Evolutionary conservation across 2,888 invertebrate genomes (phyloP), one percentile per base, ranked within the genome.

Genomic region (Melieria crassipennis): DNA sequence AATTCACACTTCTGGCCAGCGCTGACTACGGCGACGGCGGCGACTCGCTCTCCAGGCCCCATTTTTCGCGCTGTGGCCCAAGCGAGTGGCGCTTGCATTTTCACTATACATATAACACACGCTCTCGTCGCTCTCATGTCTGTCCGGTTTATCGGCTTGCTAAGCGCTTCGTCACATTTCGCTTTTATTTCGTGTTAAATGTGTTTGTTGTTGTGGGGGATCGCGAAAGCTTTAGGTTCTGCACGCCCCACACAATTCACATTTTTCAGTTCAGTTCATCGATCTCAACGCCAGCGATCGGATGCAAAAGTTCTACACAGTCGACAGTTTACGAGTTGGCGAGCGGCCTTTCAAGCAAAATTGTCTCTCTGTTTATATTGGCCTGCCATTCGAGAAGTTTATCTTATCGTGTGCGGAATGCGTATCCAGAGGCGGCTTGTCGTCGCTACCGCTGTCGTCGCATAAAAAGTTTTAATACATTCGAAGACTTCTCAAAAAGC

Each of bases 271-370:
- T 84, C 80, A 85, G 85, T 85, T 85, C 85, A 85, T 84, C 84
- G 85, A 85, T 85, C 85, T 85, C 81, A 80, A 79, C 78, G 81
- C 80, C 79, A 80, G 82, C 81, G 84, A 81, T 83, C 83, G 82
- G 80, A 80, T 79, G 78, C 76, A 75, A 70, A 73, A 68, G 43
- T 52, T 60, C 43, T n/a, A 60, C 45, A 48, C 50, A 5, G 43
- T 45, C 45, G 45, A 42, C 42, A 60, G 13, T 43, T 60, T 6
- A 10, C 3, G 45, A 60, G 10, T 30, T 60, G 45, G 43, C 60
- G 45, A 11, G 43, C 43, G 7, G 7, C 46, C 60, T 10, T 30
- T 30, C 30, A 30, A 30, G 30, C 30, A 30, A 30, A 30, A 3
- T 30, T 30, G 30, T 30, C 30, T 30, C 30, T 30, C 13, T 47